Evolutionary conservation across 2,888 invertebrate genomes (phyloP), one percentile per base, ranked within the genome.

Genomic region (Molorchus minor): DNA sequence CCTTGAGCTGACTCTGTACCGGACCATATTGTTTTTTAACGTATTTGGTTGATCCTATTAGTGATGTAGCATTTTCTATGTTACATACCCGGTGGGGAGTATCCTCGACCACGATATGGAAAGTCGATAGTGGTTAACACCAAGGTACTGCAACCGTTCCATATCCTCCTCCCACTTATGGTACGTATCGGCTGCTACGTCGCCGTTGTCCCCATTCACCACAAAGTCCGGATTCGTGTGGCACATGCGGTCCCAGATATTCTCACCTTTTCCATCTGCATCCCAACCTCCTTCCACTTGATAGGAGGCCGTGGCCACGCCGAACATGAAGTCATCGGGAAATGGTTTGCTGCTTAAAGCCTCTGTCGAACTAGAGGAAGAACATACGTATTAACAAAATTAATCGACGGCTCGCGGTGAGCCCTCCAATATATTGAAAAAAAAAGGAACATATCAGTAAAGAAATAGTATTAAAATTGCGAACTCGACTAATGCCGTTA

Each of bases 71-170:
- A n/a, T n/a, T n/a, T n/a, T n/a, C n/a, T n/a, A n/a, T n/a, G n/a
- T n/a, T n/a, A n/a, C n/a, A n/a, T n/a, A n/a, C n/a, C 90, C 92
- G 7, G 83, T 85, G 0, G 92, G 91, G 65, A 92, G 79, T 41
- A 93, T 82, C 52, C 93, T 82, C 0, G 90, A 80, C 93, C 93
- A 94, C 0, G 91, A 86, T 69, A 91, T 82, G 0, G 90, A 90
- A 77, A 91, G 90, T 29, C 90, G 83, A 76, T 90, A 90, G 58
- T 87, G 84, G 65, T 87, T 81, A 0, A 87, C 88, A 16, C 87
- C 86, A 1, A 89, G 77, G 61, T 87, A 84, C 54, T 82, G 83
- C 2, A 88, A 79, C 83, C 88, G 84, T 77, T 86, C 82, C 0
- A 85, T 85, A 72, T 89, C 88, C 45, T 85, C 83, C 65, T 82